phyloP scores from a whole-genome alignment of 2,888 invertebrate genomes.

The Drosophila aldrichi region DNA sequence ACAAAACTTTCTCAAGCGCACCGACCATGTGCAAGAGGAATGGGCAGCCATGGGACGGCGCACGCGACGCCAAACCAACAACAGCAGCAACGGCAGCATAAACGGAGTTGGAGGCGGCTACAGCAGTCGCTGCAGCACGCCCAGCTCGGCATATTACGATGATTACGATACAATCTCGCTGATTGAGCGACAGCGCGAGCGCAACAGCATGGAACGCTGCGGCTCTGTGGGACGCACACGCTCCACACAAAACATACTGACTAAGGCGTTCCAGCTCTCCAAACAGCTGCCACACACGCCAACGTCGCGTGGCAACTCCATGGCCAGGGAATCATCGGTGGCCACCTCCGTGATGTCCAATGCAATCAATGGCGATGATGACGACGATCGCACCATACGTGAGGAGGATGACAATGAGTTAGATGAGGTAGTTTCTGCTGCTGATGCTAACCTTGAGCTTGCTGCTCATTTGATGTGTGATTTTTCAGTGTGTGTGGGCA shows the following conservation, averaged over 20 bases:
- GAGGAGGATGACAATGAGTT: slow-evolving; percentile 88
- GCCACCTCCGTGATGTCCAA: slow-evolving; percentile 75
- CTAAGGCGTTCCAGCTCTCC: slow-evolving; percentile 92
- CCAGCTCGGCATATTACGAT: slow-evolving; percentile 76
- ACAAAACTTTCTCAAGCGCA: slow-evolving; percentile 91
- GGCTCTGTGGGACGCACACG: slow-evolving; percentile 87
- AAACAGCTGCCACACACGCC: slow-evolving; percentile 84
- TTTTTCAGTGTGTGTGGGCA: slow-evolving; percentile 29
- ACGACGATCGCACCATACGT: slow-evolving; percentile 88
- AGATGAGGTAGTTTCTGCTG: slow-evolving; percentile 79
- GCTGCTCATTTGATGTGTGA: slow-evolving; percentile 7
- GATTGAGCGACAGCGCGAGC: slow-evolving; percentile 84
- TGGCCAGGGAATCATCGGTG: slow-evolving; percentile 79
- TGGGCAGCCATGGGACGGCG: slow-evolving; percentile 90
- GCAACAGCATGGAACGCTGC: slow-evolving; percentile 84
- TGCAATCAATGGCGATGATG: slow-evolving; percentile 84
- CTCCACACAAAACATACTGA: slow-evolving; percentile 93
- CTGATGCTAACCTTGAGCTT: slow-evolving; percentile 59
- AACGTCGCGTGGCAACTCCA: slow-evolving; percentile 83
- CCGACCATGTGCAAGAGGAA: slow-evolving; percentile 95
- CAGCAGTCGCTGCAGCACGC: slow-evolving; percentile 76
- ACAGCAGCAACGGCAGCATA: slow-evolving; percentile 54
- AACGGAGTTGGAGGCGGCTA: slow-evolving; percentile 62
- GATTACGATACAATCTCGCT: slow-evolving; percentile 84
- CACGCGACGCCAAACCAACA: slow-evolving; percentile 55